These are phyloP conservation scores for Orthosia cruda DNA, from an alignment of 2,888 invertebrate genomes.

Conservation along the genomic window DNA sequence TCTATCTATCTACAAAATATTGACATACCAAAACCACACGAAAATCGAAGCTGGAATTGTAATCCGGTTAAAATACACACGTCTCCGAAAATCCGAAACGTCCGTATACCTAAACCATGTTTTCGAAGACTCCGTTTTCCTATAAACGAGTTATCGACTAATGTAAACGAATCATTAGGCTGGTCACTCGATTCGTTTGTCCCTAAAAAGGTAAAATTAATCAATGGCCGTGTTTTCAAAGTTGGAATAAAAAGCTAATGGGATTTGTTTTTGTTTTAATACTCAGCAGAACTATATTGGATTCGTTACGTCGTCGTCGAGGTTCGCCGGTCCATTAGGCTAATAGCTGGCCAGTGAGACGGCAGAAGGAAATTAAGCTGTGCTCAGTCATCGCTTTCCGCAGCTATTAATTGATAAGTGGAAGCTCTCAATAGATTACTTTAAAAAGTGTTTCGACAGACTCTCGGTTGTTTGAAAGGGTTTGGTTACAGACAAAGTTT, in stretches of 20 bases:
- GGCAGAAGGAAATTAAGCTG: slow-evolving; percentile 87
- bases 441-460: slow-evolving; percentile 60
- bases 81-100: slow-evolving; percentile 12
- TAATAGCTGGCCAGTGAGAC: slow-evolving; percentile 87
- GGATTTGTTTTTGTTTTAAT: slow-evolving; percentile 79
- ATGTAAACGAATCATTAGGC: slow-evolving; percentile 52
- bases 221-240: slow-evolving; percentile 52
- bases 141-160: slow-evolving; percentile 49
- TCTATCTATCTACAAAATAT: background rate
- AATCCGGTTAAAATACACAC: slow-evolving; percentile 38
- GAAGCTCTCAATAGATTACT: slow-evolving; percentile 76
- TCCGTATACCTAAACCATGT: slow-evolving; percentile 6
- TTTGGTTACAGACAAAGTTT: slow-evolving; percentile 33
- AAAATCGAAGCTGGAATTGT: slow-evolving; percentile 6
- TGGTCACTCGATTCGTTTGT: slow-evolving; percentile 41
- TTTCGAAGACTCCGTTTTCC: slow-evolving; percentile 22
- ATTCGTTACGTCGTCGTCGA: slow-evolving; percentile 76
- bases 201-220: slow-evolving; percentile 43
- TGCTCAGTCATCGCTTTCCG: slow-evolving; percentile 86
- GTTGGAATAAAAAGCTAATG: slow-evolving; percentile 47
- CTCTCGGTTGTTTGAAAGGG: slow-evolving; percentile 57
- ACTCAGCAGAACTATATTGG: slow-evolving; percentile 77
- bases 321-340: slow-evolving; percentile 85
- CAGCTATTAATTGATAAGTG: slow-evolving; percentile 86
- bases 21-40: background rate